These are phyloP conservation scores for Agrotis puta DNA, from an alignment of 2,888 invertebrate species.

Conservation along the genomic window DNA sequence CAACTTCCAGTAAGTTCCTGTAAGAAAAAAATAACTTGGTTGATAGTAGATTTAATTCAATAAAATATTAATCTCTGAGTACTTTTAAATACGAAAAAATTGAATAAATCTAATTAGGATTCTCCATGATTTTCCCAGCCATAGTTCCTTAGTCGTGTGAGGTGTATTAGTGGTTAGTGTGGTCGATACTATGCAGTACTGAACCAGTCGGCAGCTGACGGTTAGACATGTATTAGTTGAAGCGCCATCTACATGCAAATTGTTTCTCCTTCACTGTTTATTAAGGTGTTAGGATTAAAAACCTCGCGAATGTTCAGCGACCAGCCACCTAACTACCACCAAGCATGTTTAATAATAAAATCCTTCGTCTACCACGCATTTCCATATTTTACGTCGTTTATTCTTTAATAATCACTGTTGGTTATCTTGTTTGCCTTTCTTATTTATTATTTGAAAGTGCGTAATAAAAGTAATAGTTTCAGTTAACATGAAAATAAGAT, in stretches of 20 bases:
- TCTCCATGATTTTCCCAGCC: constrained; percentile 70
- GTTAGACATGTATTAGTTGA: constrained; percentile 79
- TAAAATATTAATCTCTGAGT: no score
- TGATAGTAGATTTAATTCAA: not conserved
- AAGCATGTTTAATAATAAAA: constrained; percentile 46
- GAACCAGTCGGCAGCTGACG: constrained; percentile 86
- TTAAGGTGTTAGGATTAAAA: constrained; percentile 78
- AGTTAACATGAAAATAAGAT: constrained; percentile 21
- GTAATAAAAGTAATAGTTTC: constrained; percentile 34
- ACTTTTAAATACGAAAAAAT: not conserved
- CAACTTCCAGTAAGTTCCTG: not conserved
- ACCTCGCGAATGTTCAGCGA: constrained; percentile 35
- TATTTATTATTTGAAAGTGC: constrained; percentile 29
- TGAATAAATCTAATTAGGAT: constrained; percentile 10
- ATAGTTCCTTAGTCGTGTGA: constrained; percentile 68
- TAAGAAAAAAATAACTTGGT: not conserved
- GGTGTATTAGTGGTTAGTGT: constrained; percentile 82
- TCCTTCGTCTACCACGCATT: constrained; percentile 19
- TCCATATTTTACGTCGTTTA: constrained; percentile 21
- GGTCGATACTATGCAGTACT: constrained; percentile 81
- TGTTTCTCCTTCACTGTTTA: constrained; percentile 70
- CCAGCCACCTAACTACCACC: constrained; percentile 21
- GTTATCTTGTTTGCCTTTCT: constrained; percentile 27
- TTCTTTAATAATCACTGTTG: constrained; percentile 32
- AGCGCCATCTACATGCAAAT: constrained; percentile 85